Conservation (phyloP, 1,140 invertebrate genomes). For the Drosophila navojoa region DNA sequence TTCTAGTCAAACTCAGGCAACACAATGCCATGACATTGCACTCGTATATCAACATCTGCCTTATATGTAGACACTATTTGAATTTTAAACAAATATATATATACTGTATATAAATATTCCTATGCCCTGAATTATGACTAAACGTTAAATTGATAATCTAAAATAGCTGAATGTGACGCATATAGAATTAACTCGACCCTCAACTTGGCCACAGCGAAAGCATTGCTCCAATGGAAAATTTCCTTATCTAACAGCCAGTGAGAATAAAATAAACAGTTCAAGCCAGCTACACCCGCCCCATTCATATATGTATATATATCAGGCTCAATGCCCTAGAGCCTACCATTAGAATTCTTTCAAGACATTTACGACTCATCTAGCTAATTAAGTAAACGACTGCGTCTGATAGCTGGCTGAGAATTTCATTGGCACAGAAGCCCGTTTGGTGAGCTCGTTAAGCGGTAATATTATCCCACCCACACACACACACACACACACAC, state of each 20-base stretch:
- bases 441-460: conserved; percentile 2
- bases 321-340: background rate
- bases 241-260: too few relatives aligned
- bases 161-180: background rate
- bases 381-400: conserved; percentile 8
- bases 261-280: too few relatives aligned
- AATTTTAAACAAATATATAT: conserved; percentile 7
- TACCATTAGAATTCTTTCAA: background rate
- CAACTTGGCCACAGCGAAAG: background rate
- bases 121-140: conserved; percentile 26
- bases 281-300: too few relatives aligned
- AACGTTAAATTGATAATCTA: conserved; percentile 7
- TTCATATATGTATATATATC: too few relatives aligned
- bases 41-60: conserved; percentile 24
- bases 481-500: conserved; percentile 6
- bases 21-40: conserved; percentile 62
- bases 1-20: conserved; percentile 48
- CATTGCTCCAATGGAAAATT: background rate
- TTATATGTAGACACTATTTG: background rate
- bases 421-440: conserved; percentile 5
- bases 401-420: too few relatives aligned
- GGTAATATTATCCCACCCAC: conserved; percentile 1
- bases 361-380: background rate
- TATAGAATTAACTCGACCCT: background rate
- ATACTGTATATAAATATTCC: conserved; percentile 2